A percentile compares a stretch with the other conserved stretches of the same genome.
phyloP scores from a whole-genome alignment of 2,113 vertebrate genomes.

The Miniopterus natalensis region DNA sequence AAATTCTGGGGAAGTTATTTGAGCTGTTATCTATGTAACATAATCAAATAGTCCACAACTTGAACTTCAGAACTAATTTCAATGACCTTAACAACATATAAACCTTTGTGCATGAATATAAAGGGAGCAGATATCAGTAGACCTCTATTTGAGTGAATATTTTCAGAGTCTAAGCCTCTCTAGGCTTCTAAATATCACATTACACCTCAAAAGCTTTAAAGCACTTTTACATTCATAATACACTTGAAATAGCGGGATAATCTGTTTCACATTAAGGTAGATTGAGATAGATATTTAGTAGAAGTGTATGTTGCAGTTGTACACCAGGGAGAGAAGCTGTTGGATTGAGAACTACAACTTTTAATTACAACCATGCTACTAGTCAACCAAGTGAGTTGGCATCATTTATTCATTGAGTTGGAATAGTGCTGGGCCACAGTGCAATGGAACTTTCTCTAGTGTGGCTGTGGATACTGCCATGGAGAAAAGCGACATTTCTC shows the following conservation, averaged over 20 bases:
- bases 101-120: not conserved
- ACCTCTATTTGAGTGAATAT: not conserved
- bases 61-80: constrained; percentile 50
- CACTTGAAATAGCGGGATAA: not conserved
- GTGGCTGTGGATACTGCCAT: not conserved
- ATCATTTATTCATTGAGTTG: not conserved
- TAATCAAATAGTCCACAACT: not conserved
- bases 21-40: not conserved
- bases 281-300: constrained; percentile 11
- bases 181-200: not conserved
- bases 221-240: not conserved
- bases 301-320: not conserved
- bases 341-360: constrained; percentile 12
- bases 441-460: not conserved
- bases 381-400: constrained; percentile 12
- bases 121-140: not conserved
- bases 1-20: constrained; percentile 50
- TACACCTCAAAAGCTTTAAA: constrained; percentile 33
- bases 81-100: constrained; percentile 22
- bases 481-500: not conserved
- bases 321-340: not conserved
- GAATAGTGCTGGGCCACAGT: not conserved
- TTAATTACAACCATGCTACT: not conserved
- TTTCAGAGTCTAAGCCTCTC: not conserved
- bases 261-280: not conserved